Evolutionary conservation across 2,888 invertebrate genomes (phyloP).

Genomic region (Ochropacha duplaris): DNA sequence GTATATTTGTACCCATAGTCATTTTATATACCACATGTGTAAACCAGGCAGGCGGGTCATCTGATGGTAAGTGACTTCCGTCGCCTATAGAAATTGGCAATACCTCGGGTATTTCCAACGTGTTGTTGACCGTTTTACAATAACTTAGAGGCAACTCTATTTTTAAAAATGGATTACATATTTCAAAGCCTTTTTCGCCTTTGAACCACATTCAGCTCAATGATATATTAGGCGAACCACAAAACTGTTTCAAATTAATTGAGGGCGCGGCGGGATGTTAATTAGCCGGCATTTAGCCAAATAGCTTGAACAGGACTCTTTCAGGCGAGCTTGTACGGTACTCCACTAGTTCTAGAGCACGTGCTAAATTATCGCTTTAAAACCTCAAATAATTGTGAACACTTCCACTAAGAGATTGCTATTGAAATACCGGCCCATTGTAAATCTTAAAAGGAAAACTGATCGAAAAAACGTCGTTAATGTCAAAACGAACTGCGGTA

Average conservation of each 20-base stretch:
- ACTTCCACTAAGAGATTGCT: slow-evolving; percentile 17
- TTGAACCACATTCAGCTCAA: neutral
- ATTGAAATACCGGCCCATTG: slow-evolving; percentile 18
- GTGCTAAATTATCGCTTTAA: slow-evolving; percentile 54
- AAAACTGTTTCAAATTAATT: slow-evolving; percentile 35
- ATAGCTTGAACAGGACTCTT: slow-evolving; percentile 22
- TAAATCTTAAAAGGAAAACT: slow-evolving; percentile 13
- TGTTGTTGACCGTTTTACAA: too few species aligned
- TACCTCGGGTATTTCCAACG: too few species aligned
- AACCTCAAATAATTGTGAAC: slow-evolving; percentile 31
- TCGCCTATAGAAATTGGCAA: too few species aligned
- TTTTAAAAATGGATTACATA: neutral
- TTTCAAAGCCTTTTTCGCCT: neutral
- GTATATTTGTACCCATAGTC: too few species aligned
- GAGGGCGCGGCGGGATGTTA: slow-evolving; percentile 34
- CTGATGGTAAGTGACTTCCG: too few species aligned
- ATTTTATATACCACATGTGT: too few species aligned
- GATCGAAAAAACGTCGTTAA: neutral
- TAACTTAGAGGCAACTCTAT: too few species aligned
- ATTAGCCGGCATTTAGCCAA: slow-evolving; percentile 41
- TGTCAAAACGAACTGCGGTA: slow-evolving; percentile 3
- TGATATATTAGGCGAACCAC: slow-evolving; percentile 33
- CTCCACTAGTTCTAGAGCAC: slow-evolving; percentile 36
- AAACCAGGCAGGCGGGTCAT: too few species aligned
- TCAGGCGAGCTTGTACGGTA: slow-evolving; percentile 22